Conservation (phyloP, 2,797 vertebrate species). For the Urosaurus nigricauda region DNA sequence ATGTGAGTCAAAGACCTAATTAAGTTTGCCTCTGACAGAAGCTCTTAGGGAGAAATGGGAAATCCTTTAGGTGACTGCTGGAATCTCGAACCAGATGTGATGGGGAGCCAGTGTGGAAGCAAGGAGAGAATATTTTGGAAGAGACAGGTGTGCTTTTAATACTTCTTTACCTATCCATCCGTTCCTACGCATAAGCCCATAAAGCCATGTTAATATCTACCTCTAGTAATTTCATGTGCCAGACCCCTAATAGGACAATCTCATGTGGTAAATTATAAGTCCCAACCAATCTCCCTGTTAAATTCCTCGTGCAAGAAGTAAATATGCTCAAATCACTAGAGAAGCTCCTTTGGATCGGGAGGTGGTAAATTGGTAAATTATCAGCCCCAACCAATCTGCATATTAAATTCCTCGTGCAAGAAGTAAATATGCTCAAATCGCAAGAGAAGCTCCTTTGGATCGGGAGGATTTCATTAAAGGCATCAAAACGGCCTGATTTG, state of each 20-base stretch:
- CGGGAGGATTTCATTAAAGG: constrained; percentile 68
- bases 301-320: constrained; percentile 76
- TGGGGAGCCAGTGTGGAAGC: constrained; percentile 4
- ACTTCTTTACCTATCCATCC: constrained; percentile 9
- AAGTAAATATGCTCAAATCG: constrained; percentile 76
- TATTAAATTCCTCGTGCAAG: constrained; percentile 74
- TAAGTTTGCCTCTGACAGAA: constrained; percentile 49
- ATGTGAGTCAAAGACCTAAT: constrained; percentile 37
- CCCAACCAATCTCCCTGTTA: constrained; percentile 78
- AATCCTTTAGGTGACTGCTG: constrained; percentile 49
- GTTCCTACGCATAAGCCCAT: constrained; percentile 30
- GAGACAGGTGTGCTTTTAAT: constrained; percentile 52
- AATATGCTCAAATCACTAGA: constrained; percentile 73
- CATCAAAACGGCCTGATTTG: constrained; percentile 64
- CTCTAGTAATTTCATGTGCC: constrained; percentile 64
- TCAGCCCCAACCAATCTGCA: constrained; percentile 77
- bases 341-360: constrained; percentile 16
- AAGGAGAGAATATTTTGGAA: constrained; percentile 44
- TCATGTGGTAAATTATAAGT: constrained; percentile 76
- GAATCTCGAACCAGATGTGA: constrained; percentile 51
- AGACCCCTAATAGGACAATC: constrained; percentile 74
- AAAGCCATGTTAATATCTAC: constrained; percentile 51
- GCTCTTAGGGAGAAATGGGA: not conserved
- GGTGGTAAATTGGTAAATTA: constrained; percentile 70
- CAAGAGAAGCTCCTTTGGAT: constrained; percentile 65